Conservation (phyloP, 2,888 invertebrate genomes). For the Pecten maximus region DNA sequence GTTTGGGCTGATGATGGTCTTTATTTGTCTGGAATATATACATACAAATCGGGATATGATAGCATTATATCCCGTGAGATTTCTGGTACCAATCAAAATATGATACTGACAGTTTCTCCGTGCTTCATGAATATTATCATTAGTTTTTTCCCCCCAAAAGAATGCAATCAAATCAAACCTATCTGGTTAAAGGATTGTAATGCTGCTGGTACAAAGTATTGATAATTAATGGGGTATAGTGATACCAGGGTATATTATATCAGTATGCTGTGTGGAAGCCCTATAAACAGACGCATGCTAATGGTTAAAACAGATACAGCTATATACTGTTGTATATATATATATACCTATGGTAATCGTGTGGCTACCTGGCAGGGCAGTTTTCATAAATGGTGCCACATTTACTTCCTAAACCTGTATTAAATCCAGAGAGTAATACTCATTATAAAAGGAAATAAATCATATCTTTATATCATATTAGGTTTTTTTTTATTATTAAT, state of each 20-base stretch:
- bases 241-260: neutral
- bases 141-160: neutral
- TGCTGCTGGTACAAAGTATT: neutral
- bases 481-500: no score
- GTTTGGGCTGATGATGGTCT: neutral
- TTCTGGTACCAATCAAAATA: neutral
- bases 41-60: neutral
- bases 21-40: neutral
- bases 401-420: neutral
- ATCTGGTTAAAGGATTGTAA: neutral
- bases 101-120: neutral
- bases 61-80: neutral
- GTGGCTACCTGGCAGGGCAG: neutral
- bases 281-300: no score
- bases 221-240: neutral
- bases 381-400: neutral
- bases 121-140: neutral
- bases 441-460: no score
- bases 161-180: neutral
- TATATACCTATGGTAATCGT: no score
- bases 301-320: no score
- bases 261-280: no score
- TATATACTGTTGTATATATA: no score
- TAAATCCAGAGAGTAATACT: no score
- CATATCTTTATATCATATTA: no score